These are phyloP conservation scores for Serinus canaria DNA, from an alignment of 2,113 vertebrate species.

Conservation along the genomic window DNA sequence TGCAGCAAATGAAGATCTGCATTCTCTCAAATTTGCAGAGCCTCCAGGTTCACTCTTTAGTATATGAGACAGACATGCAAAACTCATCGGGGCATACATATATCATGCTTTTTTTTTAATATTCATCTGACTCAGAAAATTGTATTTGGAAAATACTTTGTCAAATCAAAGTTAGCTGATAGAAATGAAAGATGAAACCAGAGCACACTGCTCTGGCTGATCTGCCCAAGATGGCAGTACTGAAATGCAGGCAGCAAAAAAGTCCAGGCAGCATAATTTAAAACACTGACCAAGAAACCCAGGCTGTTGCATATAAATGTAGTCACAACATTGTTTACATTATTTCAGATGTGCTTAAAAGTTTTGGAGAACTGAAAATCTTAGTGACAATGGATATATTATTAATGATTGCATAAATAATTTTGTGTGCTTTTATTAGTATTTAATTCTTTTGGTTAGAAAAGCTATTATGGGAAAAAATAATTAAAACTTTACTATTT, in stretches of 20 bases:
- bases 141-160: neutral
- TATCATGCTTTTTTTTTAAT: neutral
- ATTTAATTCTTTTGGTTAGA: neutral
- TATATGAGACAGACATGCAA: neutral
- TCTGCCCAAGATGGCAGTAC: neutral
- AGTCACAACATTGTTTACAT: neutral
- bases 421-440: neutral
- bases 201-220: neutral
- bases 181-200: neutral
- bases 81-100: neutral
- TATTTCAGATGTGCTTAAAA: neutral
- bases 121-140: neutral
- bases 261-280: neutral
- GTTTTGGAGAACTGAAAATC: neutral
- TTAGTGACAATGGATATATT: neutral
- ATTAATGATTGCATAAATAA: neutral
- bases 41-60: neutral
- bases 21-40: neutral
- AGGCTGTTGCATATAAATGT: neutral
- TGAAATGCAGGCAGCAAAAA: neutral
- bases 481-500: neutral
- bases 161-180: neutral
- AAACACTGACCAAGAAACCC: neutral
- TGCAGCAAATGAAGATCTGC: neutral
- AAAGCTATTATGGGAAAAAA: neutral